Evolutionary conservation across 2,888 invertebrate genomes (phyloP), one percentile per base, ranked within the genome.

Genomic region (Scaptomyza flava): DNA sequence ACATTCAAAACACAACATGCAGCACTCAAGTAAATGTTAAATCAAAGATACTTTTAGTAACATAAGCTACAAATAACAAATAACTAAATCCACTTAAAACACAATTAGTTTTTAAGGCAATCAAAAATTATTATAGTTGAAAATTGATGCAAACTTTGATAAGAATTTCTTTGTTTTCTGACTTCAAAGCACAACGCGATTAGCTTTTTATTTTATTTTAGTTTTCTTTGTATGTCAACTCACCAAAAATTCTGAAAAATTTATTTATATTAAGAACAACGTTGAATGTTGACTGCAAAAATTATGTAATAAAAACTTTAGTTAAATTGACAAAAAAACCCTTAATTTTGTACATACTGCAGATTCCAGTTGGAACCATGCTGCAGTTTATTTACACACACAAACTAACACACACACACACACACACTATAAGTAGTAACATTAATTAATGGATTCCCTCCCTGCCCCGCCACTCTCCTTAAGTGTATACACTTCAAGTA

Each of bases 401-500:
- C 17, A 17, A 1, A 17, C 17, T 1, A 34, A 68, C 38, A 50
- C 23, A 57, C 38, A 68, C 9, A 61, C 38, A 69, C 42, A 56
- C 31, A 51, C 27, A 65, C 8, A 66, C 50, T 14, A 47, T 12
- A 33, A 11, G 14, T 33, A 64, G 14, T 3, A 12, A 12, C 6
- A 43, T 27, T 58, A 43, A 43, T 56, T 38, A 60, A 63, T 57
- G 38, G 68, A 67, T 50, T 47, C 38, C 50, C 27, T 23, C 33
- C 34, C 17, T 20, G 9, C 58, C 68, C 72, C 68, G 38, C 38
- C 38, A 14, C 14, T 14, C 38, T 8, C 34, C 2, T 9, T 75
- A 80, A 87, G 79, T 76, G 84, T 83, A 84, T 82, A 89, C 88
- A 87, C 88, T 90, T 89, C 84, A 86, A 85, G 88, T 89, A 89